phyloP scores from a whole-genome alignment of 2,113 vertebrate species.

The Plestiodon gilberti region DNA sequence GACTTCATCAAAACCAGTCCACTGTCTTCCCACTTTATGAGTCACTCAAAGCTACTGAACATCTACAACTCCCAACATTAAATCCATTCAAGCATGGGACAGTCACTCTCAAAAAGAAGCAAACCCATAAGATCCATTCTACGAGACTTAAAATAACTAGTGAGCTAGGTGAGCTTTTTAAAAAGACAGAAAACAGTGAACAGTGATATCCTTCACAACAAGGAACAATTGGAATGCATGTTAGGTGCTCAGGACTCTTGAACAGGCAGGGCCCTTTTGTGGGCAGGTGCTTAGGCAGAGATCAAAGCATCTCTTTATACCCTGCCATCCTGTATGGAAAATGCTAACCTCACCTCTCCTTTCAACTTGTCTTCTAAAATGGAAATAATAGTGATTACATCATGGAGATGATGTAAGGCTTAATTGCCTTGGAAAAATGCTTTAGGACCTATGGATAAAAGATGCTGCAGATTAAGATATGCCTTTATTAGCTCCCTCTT shows the following conservation, averaged over 20 bases:
- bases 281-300: not conserved
- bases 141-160: not conserved
- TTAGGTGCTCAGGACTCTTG: not conserved
- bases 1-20: not conserved
- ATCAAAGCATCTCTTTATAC: not conserved
- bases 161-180: not conserved
- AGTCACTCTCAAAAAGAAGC: not conserved
- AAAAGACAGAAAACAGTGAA: not conserved
- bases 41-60: not conserved
- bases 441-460: constrained; percentile 1
- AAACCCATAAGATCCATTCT: not conserved
- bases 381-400: not conserved
- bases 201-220: not conserved
- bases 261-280: not conserved
- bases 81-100: not conserved
- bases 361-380: not conserved
- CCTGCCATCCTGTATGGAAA: not conserved
- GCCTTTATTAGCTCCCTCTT: not conserved
- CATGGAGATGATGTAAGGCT: not conserved
- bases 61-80: not conserved
- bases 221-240: not conserved
- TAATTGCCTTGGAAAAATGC: constrained; percentile 3
- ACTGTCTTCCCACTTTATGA: not conserved
- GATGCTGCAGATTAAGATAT: not conserved
- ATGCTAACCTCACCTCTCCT: not conserved